A percentile compares a stretch with the other conserved stretches of the same genome.
phyloP scores from a whole-genome alignment of 2,113 vertebrate species.

The Chunga burmeisteri region DNA sequence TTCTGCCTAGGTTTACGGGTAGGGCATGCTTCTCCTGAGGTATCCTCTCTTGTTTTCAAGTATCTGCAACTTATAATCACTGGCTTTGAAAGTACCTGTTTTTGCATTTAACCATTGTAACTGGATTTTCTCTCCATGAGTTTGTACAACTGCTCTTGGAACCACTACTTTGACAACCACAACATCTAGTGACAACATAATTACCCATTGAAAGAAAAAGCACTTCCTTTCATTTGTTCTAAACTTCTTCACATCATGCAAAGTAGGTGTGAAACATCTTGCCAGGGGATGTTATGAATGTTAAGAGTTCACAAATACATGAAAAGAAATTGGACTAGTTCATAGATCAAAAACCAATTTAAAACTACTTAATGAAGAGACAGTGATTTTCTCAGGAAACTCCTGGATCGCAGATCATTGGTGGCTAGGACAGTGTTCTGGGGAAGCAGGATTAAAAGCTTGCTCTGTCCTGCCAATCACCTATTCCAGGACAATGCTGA shows the following conservation, averaged over 20 bases:
- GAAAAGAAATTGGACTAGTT: neutral
- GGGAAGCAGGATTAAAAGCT: neutral
- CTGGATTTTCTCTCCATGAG: neutral
- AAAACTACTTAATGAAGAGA: neutral
- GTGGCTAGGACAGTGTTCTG: neutral
- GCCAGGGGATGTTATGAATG: neutral
- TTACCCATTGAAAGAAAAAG: neutral
- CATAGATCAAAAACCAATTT: neutral
- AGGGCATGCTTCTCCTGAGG: neutral
- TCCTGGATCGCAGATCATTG: neutral
- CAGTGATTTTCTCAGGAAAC: neutral
- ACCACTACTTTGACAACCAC: neutral
- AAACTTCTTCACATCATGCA: neutral
- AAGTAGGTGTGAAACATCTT: neutral
- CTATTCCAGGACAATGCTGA: neutral
- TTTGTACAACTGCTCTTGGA: neutral
- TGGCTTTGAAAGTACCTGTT: neutral
- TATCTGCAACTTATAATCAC: neutral
- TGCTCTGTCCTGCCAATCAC: fast-evolving
- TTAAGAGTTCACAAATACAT: neutral
- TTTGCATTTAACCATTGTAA: neutral
- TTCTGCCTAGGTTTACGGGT: neutral
- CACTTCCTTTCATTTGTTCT: neutral
- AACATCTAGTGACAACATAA: neutral
- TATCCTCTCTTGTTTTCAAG: neutral